Conservation (phyloP, 2,113 vertebrate species). For the Cervus canadensis region DNA sequence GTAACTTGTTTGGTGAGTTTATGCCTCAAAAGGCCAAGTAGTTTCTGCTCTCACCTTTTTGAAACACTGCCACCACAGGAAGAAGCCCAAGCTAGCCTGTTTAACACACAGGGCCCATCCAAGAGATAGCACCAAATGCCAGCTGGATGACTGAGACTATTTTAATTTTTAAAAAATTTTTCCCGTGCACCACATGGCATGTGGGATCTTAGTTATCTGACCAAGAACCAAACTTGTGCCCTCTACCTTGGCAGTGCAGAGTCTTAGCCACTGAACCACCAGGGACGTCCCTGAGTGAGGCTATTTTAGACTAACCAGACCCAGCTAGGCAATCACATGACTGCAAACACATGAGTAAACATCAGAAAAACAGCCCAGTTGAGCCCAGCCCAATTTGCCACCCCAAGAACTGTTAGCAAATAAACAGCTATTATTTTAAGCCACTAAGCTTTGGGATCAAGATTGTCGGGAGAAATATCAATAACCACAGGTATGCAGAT, state of each 20-base stretch:
- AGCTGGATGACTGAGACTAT: background rate
- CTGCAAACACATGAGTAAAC: background rate
- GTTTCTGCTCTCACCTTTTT: background rate
- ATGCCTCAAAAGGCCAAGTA: background rate
- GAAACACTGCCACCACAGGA: background rate
- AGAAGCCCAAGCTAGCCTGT: background rate
- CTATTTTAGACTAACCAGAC: background rate
- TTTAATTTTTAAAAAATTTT: background rate
- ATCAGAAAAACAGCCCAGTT: background rate
- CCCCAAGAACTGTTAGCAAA: background rate
- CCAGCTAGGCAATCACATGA: background rate
- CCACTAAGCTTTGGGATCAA: background rate
- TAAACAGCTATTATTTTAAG: background rate
- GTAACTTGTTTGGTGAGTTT: constrained; percentile 5
- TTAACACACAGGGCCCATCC: background rate
- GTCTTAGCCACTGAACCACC: background rate
- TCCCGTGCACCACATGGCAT: background rate
- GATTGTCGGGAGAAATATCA: too few relatives aligned
- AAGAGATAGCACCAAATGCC: background rate
- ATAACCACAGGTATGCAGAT: too few relatives aligned
- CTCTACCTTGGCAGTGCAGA: background rate
- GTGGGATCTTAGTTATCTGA: background rate
- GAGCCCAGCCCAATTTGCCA: background rate
- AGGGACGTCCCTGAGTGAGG: background rate
- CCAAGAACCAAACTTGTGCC: background rate